Percentiles rank a stretch among this genome's conserved stretches.
These are phyloP conservation scores for Epsilonema sp. DNA, from an alignment of 2,888 invertebrate species.

Conservation along the genomic window DNA sequence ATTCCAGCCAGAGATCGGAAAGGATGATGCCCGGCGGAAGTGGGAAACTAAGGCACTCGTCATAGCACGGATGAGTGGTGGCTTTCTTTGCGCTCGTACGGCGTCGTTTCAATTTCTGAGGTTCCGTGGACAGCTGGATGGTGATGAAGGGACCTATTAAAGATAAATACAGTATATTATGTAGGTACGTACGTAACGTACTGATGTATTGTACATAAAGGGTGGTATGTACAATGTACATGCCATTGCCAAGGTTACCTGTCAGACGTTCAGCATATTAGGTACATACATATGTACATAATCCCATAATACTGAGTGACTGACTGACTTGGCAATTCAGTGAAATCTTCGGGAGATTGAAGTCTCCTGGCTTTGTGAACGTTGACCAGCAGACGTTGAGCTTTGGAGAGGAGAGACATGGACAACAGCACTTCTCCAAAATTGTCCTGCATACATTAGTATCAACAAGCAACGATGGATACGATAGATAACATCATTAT, in stretches of 20 bases:
- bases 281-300: no score
- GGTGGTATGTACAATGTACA: no score
- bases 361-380: slow-evolving; percentile 41
- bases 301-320: neutral
- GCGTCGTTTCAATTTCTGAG: slow-evolving; percentile 21
- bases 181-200: no score
- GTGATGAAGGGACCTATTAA: no score
- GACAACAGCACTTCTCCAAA: slow-evolving; percentile 42
- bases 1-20: slow-evolving; percentile 20
- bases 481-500: no score
- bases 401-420: slow-evolving; percentile 39
- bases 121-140: no score
- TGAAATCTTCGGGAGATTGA: slow-evolving; percentile 29
- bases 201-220: no score
- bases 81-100: slow-evolving; percentile 21
- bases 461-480: neutral
- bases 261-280: no score
- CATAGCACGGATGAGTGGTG: slow-evolving; percentile 19
- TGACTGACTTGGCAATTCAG: neutral
- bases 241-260: no score
- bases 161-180: no score
- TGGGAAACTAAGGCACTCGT: slow-evolving; percentile 23
- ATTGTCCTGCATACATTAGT: slow-evolving; percentile 30
- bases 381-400: slow-evolving; percentile 42
- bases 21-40: slow-evolving; percentile 19